Evolutionary conservation across 2,113 vertebrate species (phyloP).

Genomic region (Hippocampus abdominalis): DNA sequence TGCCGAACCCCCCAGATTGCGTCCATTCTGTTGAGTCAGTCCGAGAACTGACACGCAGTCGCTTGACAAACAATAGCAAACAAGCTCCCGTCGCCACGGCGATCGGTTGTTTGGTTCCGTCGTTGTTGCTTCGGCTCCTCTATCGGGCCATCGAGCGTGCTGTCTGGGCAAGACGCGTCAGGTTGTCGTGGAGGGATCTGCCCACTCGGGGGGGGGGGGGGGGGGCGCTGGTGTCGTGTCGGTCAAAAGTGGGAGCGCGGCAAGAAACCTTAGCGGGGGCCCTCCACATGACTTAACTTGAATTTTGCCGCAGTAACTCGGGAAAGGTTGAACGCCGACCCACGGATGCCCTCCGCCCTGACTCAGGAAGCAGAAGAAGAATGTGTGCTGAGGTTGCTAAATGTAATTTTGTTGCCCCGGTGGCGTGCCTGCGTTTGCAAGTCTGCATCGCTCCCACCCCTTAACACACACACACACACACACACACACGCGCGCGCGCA

Average conservation of each 20-base stretch:
- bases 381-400: constrained; percentile 38
- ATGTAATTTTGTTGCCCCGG: constrained; percentile 3
- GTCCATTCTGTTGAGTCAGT: constrained; percentile 38
- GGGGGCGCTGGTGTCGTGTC: too few relatives aligned
- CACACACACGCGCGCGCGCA: neutral
- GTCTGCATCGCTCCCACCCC: neutral
- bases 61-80: constrained; percentile 61
- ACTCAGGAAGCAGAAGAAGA: constrained; percentile 50
- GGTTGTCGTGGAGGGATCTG: neutral
- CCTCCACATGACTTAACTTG: too few relatives aligned
- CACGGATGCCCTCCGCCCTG: constrained; percentile 42
- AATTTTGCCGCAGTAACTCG: too few relatives aligned
- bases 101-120: constrained; percentile 38
- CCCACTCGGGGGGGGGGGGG: too few relatives aligned
- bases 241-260: too few relatives aligned
- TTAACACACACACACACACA: constrained; percentile 11
- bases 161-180: constrained; percentile 45
- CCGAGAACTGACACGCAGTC: constrained; percentile 44
- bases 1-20: constrained; percentile 7
- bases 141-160: constrained; percentile 25
- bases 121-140: constrained; percentile 40
- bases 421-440: neutral
- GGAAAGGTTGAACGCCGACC: constrained; percentile 25
- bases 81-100: constrained; percentile 53
- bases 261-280: too few relatives aligned